Percentiles rank a stretch among this genome's conserved stretches.
Conservation (phyloP, 2,113 vertebrate species). For the Lagopus leucura region DNA sequence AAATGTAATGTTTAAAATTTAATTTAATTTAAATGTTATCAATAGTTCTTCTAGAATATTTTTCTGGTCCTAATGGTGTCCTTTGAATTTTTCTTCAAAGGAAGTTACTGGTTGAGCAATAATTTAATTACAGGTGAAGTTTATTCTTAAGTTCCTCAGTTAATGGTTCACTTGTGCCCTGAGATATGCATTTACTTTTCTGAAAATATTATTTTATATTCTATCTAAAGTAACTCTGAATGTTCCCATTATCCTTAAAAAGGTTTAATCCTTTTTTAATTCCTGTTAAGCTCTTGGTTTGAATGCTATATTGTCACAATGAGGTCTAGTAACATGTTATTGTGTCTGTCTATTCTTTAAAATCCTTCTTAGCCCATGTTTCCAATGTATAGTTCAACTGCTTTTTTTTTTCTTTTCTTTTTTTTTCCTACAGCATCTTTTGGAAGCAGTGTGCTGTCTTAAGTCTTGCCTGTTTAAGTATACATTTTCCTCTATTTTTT, state of each 20-base stretch:
- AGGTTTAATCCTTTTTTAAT: slow-evolving; percentile 59
- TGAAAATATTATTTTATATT: slow-evolving; percentile 22
- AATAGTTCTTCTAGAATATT: not conserved
- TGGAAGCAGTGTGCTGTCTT: not conserved
- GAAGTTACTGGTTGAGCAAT: not conserved
- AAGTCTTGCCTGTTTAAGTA: not conserved
- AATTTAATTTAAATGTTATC: not conserved
- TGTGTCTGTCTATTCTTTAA: not conserved
- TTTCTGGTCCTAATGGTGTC: not conserved
- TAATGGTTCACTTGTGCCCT: not conserved
- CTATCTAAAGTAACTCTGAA: slow-evolving; percentile 37
- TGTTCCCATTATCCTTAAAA: slow-evolving; percentile 39
- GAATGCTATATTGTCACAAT: slow-evolving; percentile 30
- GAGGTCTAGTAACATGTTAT: not conserved
- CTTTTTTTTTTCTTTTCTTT: not conserved
- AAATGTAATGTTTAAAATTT: not conserved
- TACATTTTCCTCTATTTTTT: not conserved
- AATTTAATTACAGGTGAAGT: not conserved
- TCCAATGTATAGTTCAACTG: not conserved
- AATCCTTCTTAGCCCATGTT: slow-evolving; percentile 17
- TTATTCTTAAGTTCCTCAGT: not conserved
- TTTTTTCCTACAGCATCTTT: not conserved
- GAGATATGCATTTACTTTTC: not conserved
- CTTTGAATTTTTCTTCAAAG: not conserved
- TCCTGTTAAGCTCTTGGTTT: slow-evolving; percentile 43